These are phyloP conservation scores for Coreius guichenoti DNA, from an alignment of 2,797 vertebrate genomes.

Conservation along the genomic window DNA sequence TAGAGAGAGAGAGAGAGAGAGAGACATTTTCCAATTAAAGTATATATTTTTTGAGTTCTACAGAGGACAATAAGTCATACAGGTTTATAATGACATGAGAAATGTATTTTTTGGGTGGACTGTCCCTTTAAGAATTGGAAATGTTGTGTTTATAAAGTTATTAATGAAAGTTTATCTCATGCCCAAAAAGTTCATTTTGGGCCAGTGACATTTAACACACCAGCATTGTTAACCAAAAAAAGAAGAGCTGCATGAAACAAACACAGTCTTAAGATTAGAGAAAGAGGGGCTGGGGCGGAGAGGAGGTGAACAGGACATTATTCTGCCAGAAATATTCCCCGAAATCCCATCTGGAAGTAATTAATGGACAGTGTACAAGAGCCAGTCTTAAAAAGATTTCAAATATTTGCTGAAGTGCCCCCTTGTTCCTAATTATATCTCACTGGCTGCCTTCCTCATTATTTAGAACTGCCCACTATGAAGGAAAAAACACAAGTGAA, in stretches of 20 bases:
- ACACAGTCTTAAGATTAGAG: slow-evolving; percentile 5
- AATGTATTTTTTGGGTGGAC: too few species aligned
- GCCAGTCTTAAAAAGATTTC: slow-evolving; percentile 88
- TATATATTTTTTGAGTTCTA: too few species aligned
- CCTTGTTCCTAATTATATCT: slow-evolving; percentile 99
- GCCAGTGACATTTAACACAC: slow-evolving; percentile 11
- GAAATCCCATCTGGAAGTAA: slow-evolving; percentile 87
- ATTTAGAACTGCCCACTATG: slow-evolving; percentile 93
- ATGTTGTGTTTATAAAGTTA: neutral
- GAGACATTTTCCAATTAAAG: neutral
- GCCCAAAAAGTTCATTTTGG: neutral
- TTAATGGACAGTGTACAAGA: slow-evolving; percentile 88
- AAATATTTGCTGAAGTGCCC: slow-evolving; percentile 92
- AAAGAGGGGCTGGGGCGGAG: too few species aligned
- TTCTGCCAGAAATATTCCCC: slow-evolving; percentile 67
- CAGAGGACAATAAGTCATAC: neutral
- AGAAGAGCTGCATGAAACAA: neutral
- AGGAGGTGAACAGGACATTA: slow-evolving; percentile 45
- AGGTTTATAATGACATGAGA: neutral
- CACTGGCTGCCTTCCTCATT: slow-evolving; percentile 92
- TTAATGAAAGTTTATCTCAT: neutral
- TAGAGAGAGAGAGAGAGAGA: too few species aligned
- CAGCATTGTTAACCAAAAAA: neutral
- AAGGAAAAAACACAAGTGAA: slow-evolving; percentile 75
- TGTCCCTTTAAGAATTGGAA: neutral